phyloP scores from a whole-genome alignment of 2,113 vertebrate species.

The Vidua macroura region DNA sequence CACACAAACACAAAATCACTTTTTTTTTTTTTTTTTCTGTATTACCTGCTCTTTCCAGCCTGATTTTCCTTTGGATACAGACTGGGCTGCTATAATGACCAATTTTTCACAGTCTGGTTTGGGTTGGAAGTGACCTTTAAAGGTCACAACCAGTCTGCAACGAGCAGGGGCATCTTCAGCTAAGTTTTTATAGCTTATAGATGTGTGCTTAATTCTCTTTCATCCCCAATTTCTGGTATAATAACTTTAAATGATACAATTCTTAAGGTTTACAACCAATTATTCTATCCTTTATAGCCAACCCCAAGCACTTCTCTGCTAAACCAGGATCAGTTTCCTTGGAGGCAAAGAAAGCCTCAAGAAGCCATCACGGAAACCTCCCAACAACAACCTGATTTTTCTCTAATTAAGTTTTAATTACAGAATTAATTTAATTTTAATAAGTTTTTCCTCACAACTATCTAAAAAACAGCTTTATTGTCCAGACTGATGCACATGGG shows the following conservation, averaged over 20 bases:
- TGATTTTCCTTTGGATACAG: not conserved
- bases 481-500: not conserved
- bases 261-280: not conserved
- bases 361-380: not conserved
- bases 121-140: not conserved
- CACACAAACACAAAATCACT: not conserved
- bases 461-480: not conserved
- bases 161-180: not conserved
- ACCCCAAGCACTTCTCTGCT: not conserved
- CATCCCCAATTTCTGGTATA: not conserved
- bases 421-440: not conserved
- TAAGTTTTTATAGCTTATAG: not conserved
- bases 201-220: not conserved
- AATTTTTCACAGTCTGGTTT: not conserved
- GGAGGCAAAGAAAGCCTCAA: not conserved
- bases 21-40: not conserved
- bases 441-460: not conserved
- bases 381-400: not conserved
- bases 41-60: not conserved
- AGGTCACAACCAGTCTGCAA: not conserved
- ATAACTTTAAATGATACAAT: not conserved
- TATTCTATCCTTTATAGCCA: not conserved
- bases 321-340: not conserved
- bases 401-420: not conserved
- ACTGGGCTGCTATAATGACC: fast-evolving